Evolutionary conservation across 1,140 invertebrate species (phyloP).

Genomic region (Paraescarpia echinospica): DNA sequence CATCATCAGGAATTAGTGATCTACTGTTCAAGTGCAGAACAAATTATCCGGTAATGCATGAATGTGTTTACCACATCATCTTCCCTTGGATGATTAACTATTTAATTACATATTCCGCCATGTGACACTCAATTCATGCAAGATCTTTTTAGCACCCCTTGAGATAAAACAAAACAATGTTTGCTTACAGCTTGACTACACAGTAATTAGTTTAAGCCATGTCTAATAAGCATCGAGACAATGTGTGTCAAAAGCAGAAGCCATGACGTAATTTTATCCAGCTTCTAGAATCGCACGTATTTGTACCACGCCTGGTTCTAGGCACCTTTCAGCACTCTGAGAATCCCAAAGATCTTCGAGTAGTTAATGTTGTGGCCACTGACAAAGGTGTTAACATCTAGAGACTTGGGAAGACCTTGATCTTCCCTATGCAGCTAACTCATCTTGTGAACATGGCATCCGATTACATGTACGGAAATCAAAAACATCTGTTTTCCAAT

Average conservation of each 20-base stretch:
- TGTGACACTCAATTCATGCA: background rate
- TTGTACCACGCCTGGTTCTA: background rate
- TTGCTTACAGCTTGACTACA: background rate
- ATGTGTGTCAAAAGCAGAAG: background rate
- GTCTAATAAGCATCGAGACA: background rate
- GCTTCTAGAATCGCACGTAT: background rate
- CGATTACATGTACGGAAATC: background rate
- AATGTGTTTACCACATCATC: no score
- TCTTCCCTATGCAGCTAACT: background rate
- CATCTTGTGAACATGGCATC: background rate
- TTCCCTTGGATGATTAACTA: no score
- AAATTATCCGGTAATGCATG: no score
- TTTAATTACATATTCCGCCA: no score
- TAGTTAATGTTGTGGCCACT: background rate
- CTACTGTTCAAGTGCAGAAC: background rate
- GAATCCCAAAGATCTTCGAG: background rate
- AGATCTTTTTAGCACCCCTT: no score
- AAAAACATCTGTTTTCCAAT: background rate
- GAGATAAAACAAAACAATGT: no score
- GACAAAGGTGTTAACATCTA: background rate
- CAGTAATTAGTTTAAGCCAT: background rate
- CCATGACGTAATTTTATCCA: background rate
- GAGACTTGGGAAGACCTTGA: background rate
- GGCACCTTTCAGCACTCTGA: background rate
- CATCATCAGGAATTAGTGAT: background rate